These are phyloP conservation scores for Mayetiola destructor DNA, from an alignment of 2,888 invertebrate species.

Conservation along the genomic window DNA sequence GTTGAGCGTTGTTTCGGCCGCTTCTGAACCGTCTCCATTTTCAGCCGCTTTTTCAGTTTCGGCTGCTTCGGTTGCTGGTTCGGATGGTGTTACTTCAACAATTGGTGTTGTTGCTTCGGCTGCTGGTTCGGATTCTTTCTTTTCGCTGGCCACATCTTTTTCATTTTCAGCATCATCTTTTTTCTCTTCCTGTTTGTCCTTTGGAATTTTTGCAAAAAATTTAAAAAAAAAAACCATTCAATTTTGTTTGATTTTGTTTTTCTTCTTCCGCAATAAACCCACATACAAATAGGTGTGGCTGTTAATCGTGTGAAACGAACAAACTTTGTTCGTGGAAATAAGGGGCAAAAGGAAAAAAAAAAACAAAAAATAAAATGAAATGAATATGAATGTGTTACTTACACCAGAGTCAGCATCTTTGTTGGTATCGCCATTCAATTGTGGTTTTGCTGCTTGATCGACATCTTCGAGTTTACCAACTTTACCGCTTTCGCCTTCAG, in stretches of 20 bases:
- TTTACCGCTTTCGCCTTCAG: conserved; percentile 48
- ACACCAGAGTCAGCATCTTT: conserved; percentile 46
- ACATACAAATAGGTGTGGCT: too few relatives aligned
- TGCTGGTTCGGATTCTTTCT: conserved; percentile 31
- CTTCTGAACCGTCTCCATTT: conserved; percentile 25
- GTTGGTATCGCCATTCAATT: conserved; percentile 54
- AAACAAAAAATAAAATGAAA: background rate
- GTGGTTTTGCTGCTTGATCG: conserved; percentile 56
- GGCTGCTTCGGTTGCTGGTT: conserved; percentile 38
- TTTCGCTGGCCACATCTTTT: conserved; percentile 53
- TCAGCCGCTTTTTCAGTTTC: conserved; percentile 39
- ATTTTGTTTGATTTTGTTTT: too few relatives aligned
- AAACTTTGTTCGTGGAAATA: background rate
- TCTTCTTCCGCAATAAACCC: too few relatives aligned
- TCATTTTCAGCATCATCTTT: conserved; percentile 48
- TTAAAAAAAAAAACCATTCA: background rate
- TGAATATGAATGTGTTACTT: too few relatives aligned
- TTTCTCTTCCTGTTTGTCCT: conserved; percentile 41
- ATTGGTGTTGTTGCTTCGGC: conserved; percentile 14
- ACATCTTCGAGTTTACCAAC: conserved; percentile 63
- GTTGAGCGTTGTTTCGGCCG: conserved; percentile 31
- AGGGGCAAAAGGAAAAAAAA: background rate
- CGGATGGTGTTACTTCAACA: conserved; percentile 24
- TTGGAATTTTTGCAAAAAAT: conserved; percentile 29
- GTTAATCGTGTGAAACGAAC: too few relatives aligned